These are phyloP conservation scores for Drosophila neocordata DNA, from an alignment of 1,140 invertebrate genomes.

Conservation along the genomic window DNA sequence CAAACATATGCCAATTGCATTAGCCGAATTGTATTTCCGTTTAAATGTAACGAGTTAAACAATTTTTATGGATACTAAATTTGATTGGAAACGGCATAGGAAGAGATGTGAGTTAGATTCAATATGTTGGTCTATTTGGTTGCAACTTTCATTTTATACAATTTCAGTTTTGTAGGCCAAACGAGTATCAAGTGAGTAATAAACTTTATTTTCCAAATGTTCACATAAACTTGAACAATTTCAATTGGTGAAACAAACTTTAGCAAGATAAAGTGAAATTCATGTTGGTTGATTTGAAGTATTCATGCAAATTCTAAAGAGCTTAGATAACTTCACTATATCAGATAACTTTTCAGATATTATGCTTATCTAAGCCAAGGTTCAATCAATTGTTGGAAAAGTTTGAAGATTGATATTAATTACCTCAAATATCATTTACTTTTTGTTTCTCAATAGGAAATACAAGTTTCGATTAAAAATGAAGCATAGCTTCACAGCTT, in stretches of 20 bases:
- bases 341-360: neutral
- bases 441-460: no score
- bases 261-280: neutral
- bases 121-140: conserved; percentile 18
- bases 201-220: neutral
- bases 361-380: no score
- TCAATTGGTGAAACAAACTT: neutral
- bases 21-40: conserved; percentile 76
- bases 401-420: no score
- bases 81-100: neutral
- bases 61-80: conserved; percentile 55
- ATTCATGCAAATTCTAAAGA: no score
- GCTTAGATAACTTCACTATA: neutral
- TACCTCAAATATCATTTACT: no score
- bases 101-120: no score
- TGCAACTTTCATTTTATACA: conserved; percentile 34
- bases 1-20: conserved; percentile 69
- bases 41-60: conserved; percentile 69
- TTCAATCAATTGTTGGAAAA: no score
- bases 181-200: conserved; percentile 6
- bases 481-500: no score
- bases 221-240: conserved; percentile 4
- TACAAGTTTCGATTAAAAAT: no score
- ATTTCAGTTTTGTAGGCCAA: conserved; percentile 19
- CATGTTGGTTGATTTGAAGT: neutral